Base-by-base conservation (phyloP, 2,888 invertebrate genomes). In the Hirtodrosophila alboralis region DNA sequence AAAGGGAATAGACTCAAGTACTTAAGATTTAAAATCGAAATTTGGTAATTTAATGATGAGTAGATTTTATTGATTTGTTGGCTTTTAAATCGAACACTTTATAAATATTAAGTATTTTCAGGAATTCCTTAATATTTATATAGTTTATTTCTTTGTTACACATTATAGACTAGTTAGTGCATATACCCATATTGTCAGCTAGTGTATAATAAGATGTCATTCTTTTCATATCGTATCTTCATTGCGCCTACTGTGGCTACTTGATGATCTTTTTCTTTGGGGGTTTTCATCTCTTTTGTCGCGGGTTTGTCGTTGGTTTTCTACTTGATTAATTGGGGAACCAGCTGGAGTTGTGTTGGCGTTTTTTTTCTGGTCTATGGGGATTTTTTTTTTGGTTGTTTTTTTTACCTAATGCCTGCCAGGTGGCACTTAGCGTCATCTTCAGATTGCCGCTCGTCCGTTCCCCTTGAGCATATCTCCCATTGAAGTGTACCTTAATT, bases 401-500 rank as follows among this genome's bases (percentile, higher is more conserved):
- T 43, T 51, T 38, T 49, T 51, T 36, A 43, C 57, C 68, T 81
- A 78, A 78, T 78, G 63, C 45, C 61, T 58, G 56, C 75, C 76
- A 76, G 78, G 65, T 76, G 78, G 72, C 72, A 76, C 43, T 64
- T 53, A 45, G 53, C 60, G 28, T 48, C 53, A 44, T 40, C 49
- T 45, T 8, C 23, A 21, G 37, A 7, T 43, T 33, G 10, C 21
- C 36, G 33, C 49, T n/a, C 34, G 12, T 10, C 27, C 9, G 13
- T 13, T 28, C 13, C 14, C 18, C 51, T n/a, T 5, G 18, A 21
- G 12, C 37, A 47, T 56, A 63, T 54, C 40, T 41, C 23, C 31
- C 58, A 63, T 71, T 59, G 57, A 72, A 57, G 74, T 70, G 54
- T 67, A 78, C 78, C 78, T 75, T 70, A 81, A 78, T 78, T 78